Evolutionary conservation across 2,113 vertebrate species (phyloP).

Genomic region (Anser brachyrhynchus): DNA sequence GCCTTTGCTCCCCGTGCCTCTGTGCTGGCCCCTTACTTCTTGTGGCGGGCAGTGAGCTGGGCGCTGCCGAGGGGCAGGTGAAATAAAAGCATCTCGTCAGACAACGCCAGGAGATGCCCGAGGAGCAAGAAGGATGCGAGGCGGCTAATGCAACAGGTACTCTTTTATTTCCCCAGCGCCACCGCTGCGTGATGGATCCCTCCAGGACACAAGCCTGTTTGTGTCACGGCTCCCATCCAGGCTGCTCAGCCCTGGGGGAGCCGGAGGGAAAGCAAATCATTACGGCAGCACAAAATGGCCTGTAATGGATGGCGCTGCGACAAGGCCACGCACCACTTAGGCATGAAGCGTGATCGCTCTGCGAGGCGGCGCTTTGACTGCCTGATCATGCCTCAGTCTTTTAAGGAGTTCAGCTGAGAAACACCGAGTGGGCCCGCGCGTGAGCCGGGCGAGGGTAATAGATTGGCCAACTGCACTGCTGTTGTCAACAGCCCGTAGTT

Average conservation of each 20-base stretch:
- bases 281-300: slow-evolving; percentile 1
- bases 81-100: not conserved
- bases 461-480: slow-evolving; percentile 38
- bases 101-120: not conserved
- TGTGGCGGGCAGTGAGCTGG: fast-evolving
- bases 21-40: not conserved
- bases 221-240: not conserved
- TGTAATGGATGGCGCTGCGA: not conserved
- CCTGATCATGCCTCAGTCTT: not conserved
- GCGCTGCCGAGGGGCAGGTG: not conserved
- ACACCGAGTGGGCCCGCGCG: not conserved
- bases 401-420: slow-evolving; percentile 1
- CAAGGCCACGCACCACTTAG: not conserved
- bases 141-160: not conserved
- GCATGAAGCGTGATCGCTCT: not conserved
- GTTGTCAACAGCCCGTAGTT: slow-evolving; percentile 43
- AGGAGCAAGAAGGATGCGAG: not conserved
- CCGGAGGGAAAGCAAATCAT: not conserved
- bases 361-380: not conserved
- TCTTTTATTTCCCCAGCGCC: not conserved
- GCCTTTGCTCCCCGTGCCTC: not conserved
- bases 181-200: not conserved
- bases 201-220: not conserved
- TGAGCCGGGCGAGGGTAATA: not conserved
- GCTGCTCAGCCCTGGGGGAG: not conserved